These are phyloP conservation scores for Empis livida DNA, from an alignment of 2,888 invertebrate genomes.

Conservation along the genomic window DNA sequence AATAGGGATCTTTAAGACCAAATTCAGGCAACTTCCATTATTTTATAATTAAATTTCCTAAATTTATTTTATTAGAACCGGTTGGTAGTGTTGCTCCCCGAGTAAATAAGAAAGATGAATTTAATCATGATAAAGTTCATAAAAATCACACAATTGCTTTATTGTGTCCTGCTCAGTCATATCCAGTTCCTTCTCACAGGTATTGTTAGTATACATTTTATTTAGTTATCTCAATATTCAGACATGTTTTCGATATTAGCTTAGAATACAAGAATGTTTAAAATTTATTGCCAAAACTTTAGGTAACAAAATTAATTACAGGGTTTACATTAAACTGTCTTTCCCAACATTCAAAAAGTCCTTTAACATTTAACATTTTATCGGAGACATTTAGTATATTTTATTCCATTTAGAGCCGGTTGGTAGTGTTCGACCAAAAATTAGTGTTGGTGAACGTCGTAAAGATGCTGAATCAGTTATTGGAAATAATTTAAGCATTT, in stretches of 20 bases:
- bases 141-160: constrained; percentile 40
- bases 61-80: constrained; percentile 32
- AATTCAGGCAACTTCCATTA: not conserved
- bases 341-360: too few species aligned
- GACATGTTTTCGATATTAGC: not conserved
- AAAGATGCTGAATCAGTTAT: constrained; percentile 18
- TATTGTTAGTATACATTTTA: constrained; percentile 12
- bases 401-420: constrained; percentile 35
- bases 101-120: constrained; percentile 38
- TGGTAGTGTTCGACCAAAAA: constrained; percentile 44
- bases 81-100: constrained; percentile 45
- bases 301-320: too few species aligned
- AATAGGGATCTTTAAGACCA: too few species aligned
- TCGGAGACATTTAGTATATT: too few species aligned
- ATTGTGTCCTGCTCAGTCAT: constrained; percentile 62
- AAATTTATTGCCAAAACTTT: too few species aligned
- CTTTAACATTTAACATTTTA: too few species aligned
- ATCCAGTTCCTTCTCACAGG: constrained; percentile 48
- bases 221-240: not conserved
- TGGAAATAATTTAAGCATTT: constrained; percentile 8
- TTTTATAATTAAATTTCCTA: not conserved
- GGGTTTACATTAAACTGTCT: too few species aligned
- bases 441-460: constrained; percentile 36
- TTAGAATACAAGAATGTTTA: too few species aligned
- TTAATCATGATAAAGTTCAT: constrained; percentile 26